phyloP scores from a whole-genome alignment of 2,888 invertebrate genomes.

The Ophonus ardosiacus region DNA sequence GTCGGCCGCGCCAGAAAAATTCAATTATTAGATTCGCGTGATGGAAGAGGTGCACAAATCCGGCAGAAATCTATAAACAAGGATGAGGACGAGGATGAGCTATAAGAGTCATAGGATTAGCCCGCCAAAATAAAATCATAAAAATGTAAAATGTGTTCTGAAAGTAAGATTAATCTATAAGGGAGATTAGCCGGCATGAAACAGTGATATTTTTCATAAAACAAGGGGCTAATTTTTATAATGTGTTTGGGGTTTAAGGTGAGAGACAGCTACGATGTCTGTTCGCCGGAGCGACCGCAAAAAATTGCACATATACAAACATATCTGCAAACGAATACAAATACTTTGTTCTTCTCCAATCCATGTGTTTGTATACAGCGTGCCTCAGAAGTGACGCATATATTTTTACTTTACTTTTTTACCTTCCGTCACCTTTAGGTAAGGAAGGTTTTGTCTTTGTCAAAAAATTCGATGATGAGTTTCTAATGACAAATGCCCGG shows the following conservation, averaged over 20 bases:
- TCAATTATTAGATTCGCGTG: constrained; percentile 61
- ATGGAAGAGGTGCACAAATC: constrained; percentile 59
- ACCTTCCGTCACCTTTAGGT: too few relatives aligned
- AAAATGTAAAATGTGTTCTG: constrained; percentile 63
- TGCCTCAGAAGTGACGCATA: too few relatives aligned
- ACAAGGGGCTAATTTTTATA: constrained; percentile 62
- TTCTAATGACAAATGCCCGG: too few relatives aligned
- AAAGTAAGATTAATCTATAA: constrained; percentile 64
- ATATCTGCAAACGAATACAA: not conserved
- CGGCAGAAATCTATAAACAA: constrained; percentile 62
- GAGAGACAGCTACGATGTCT: constrained; percentile 26
- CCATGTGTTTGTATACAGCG: too few relatives aligned
- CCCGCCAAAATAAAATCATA: constrained; percentile 63
- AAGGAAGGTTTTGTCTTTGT: too few relatives aligned
- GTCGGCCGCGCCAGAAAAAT: constrained; percentile 55
- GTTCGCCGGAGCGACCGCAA: not conserved
- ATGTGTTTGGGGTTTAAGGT: constrained; percentile 57
- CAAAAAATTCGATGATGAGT: too few relatives aligned
- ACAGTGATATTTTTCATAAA: constrained; percentile 59
- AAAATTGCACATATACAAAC: not conserved
- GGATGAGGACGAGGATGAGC: constrained; percentile 37
- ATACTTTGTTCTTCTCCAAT: too few relatives aligned
- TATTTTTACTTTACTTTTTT: too few relatives aligned
- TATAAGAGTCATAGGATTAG: constrained; percentile 44
- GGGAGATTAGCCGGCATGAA: constrained; percentile 58